phyloP scores from a whole-genome alignment of 2,113 vertebrate genomes.

The Tragelaphus scriptus region DNA sequence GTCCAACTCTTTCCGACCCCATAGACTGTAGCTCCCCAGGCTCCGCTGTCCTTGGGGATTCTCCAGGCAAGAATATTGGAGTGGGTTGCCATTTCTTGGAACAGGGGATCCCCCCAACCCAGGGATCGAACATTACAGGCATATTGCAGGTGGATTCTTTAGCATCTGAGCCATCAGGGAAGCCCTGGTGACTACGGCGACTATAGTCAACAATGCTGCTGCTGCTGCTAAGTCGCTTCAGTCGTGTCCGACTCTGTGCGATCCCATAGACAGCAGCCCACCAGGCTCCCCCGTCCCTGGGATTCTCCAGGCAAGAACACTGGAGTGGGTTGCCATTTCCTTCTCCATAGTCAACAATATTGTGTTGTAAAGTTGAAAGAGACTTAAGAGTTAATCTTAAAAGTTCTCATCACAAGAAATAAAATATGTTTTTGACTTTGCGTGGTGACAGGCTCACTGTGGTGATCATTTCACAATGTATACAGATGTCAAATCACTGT shows the following conservation, averaged over 20 bases:
- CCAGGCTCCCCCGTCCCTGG: no score
- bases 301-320: no score
- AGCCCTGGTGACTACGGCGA: neutral
- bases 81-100: neutral
- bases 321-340: no score
- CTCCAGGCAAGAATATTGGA: neutral
- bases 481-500: neutral
- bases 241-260: no score
- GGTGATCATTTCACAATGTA: neutral
- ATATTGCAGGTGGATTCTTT: neutral
- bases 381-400: neutral
- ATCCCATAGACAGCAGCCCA: no score
- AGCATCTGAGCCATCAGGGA: neutral
- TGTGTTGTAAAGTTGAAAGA: neutral
- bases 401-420: neutral
- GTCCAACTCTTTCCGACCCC: neutral
- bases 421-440: neutral
- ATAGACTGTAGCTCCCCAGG: neutral
- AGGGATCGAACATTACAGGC: neutral
- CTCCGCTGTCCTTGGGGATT: neutral
- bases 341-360: neutral
- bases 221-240: no score
- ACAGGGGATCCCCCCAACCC: neutral
- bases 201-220: neutral
- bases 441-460: neutral